These are phyloP conservation scores for Gallinago undulata DNA, from an alignment of 2,113 vertebrate species.

Conservation along the genomic window DNA sequence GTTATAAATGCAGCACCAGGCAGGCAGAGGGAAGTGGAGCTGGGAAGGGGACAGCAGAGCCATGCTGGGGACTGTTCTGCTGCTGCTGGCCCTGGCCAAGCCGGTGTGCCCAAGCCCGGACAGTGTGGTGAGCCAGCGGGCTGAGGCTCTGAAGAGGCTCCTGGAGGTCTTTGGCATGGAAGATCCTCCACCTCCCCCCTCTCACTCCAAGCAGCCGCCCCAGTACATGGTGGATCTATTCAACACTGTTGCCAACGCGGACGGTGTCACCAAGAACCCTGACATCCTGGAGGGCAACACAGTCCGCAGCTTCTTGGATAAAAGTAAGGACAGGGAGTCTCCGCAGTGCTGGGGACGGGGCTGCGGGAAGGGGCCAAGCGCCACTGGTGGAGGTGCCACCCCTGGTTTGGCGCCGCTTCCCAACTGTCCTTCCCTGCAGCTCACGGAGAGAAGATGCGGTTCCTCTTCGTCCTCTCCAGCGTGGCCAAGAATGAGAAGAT, in stretches of 20 bases:
- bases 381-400: fast-evolving
- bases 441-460: constrained; percentile 78
- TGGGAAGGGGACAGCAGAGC: background rate
- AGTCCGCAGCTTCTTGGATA: constrained; percentile 89
- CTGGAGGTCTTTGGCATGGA: constrained; percentile 91
- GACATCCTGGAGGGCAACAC: constrained; percentile 87
- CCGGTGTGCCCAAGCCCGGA: background rate
- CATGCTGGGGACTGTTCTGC: constrained; percentile 28
- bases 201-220: constrained; percentile 79
- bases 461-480: constrained; percentile 83
- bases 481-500: constrained; percentile 85
- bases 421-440: constrained; percentile 55
- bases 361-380: background rate
- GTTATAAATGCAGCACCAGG: constrained; percentile 73
- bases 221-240: constrained; percentile 94
- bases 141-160: constrained; percentile 83
- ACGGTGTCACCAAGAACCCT: constrained; percentile 87
- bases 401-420: background rate
- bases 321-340: constrained; percentile 71
- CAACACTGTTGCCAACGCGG: constrained; percentile 84
- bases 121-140: constrained; percentile 60
- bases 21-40: background rate
- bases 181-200: constrained; percentile 75
- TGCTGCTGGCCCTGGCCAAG: constrained; percentile 39
- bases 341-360: background rate